Base-by-base conservation (phyloP, 30 jellyfish, hydroid and myxozoan genomes). In the Aurelia aurita region DNA sequence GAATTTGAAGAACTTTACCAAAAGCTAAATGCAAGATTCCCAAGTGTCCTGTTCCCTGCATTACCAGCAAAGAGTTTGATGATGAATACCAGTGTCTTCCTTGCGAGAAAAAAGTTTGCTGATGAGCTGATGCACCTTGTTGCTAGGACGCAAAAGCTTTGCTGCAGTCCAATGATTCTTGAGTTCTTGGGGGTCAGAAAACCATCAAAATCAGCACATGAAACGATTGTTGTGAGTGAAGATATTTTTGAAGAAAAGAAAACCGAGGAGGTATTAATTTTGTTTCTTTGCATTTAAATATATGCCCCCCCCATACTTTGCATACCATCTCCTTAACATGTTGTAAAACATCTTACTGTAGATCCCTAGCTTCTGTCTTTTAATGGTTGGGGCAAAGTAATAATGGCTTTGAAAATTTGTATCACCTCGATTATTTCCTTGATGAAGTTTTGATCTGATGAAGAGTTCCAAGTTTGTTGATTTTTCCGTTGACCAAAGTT, bases 121-220 rank as follows among this genome's bases (percentile, higher is more conserved):
- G 93, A 94, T 55, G 89, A 85, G 39, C 91, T 94, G 35, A 77
- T 94, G 85, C 82, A 80, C 20, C 13, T 94, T 86, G 99, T 94
- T 43, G 99, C 99, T 3, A 68, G 88, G 14, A 94, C 97, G 26
- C 99, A 94, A 79, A 94, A 94, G 84, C 90, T 94, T 22, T 81
- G 99, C 63, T 87, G 97, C 53, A 94, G 99, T 45, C 99, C 99
- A 22, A 94, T 94, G 99, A 86, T 94, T 29, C 91, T 94, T 16
- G 83, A 95, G 26, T 94, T 94, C 60, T 91, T 94, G 46, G 96
- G 96, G 12, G 97, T 80, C 0, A 43, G 79, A 34, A 80, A 73
- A 62, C 97, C 92, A 10, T 66, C 67, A 22, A 66, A 69, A 43
- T 46, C 57, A 21, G 25, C 85, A 4, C 70, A 31, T 1, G 71